phyloP scores from a whole-genome alignment of 2,797 vertebrate species.

The Bovichtus diacanthus region DNA sequence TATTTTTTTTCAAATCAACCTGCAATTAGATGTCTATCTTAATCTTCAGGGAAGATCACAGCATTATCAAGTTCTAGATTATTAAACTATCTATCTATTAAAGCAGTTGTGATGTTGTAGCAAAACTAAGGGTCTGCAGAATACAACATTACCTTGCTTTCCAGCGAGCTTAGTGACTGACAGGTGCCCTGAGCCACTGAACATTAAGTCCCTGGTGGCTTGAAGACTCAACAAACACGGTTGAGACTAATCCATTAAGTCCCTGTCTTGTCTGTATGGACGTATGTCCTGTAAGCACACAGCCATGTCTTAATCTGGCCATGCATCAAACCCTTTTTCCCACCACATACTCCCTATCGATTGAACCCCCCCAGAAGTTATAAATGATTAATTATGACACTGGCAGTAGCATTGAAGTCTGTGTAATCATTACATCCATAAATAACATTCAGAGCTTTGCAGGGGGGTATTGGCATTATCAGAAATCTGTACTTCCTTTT shows the following conservation, averaged over 20 bases:
- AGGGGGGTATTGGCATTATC: constrained; percentile 6
- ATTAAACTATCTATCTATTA: neutral
- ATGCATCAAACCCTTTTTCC: constrained; percentile 23
- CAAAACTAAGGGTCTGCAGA: neutral
- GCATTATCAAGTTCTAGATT: neutral
- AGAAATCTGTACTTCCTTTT: constrained; percentile 35
- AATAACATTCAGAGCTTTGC: constrained; percentile 9
- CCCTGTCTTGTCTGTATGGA: constrained; percentile 23
- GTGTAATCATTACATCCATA: constrained; percentile 32
- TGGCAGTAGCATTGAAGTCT: constrained; percentile 21
- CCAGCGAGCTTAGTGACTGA: constrained; percentile 33
- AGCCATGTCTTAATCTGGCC: constrained; percentile 38
- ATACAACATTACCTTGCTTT: neutral
- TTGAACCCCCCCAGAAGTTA: constrained; percentile 28
- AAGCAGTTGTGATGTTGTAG: neutral
- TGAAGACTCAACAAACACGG: constrained; percentile 3
- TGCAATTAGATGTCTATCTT: neutral
- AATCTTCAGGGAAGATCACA: neutral
- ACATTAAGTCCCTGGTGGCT: constrained; percentile 24
- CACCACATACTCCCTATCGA: constrained; percentile 31
- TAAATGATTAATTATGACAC: constrained; percentile 57
- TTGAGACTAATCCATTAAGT: constrained; percentile 34
- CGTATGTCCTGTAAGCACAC: constrained; percentile 31
- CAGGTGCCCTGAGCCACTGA: constrained; percentile 2
- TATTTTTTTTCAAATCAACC: neutral